Evolutionary conservation across 2,113 vertebrate species (phyloP).

Genomic region (Piliocolobus tephrosceles): DNA sequence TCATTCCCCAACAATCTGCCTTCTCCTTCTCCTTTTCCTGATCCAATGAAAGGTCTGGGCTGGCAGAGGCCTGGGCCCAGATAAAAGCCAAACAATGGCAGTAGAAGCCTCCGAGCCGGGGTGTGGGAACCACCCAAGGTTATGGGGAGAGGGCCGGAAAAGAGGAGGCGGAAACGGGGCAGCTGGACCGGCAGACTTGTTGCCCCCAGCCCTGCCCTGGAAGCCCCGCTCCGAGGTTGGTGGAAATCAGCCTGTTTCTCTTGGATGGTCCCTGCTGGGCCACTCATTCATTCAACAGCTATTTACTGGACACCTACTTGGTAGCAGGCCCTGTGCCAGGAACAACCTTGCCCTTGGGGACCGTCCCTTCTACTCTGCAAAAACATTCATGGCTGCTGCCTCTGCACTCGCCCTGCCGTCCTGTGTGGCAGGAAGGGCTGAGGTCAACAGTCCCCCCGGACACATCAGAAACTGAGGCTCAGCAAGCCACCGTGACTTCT

Average conservation of each 20-base stretch:
- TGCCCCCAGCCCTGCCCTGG: conserved; percentile 68
- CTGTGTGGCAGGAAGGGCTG: background rate
- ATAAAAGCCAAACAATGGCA: conserved; percentile 31
- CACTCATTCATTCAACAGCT: conserved; percentile 64
- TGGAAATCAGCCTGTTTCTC: conserved; percentile 69
- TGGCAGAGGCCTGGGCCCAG: background rate
- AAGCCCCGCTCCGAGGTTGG: conserved; percentile 43
- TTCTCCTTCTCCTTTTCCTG: background rate
- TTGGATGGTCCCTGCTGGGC: conserved; percentile 61
- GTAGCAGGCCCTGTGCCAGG: conserved; percentile 57
- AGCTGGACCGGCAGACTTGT: conserved; percentile 12
- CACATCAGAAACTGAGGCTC: background rate
- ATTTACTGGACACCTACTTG: conserved; percentile 72
- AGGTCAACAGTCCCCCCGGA: background rate
- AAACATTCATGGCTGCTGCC: conserved; percentile 34
- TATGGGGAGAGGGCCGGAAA: conserved; percentile 58
- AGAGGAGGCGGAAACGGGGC: background rate
- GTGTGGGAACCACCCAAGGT: conserved; percentile 46
- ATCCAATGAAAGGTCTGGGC: background rate
- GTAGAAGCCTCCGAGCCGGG: background rate
- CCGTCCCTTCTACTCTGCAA: conserved; percentile 51
- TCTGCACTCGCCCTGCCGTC: background rate
- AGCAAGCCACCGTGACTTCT: background rate
- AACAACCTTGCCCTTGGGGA: conserved; percentile 51
- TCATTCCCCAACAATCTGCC: background rate